Conservation (phyloP, 2,797 vertebrate species). For the Sebastes goodei region DNA sequence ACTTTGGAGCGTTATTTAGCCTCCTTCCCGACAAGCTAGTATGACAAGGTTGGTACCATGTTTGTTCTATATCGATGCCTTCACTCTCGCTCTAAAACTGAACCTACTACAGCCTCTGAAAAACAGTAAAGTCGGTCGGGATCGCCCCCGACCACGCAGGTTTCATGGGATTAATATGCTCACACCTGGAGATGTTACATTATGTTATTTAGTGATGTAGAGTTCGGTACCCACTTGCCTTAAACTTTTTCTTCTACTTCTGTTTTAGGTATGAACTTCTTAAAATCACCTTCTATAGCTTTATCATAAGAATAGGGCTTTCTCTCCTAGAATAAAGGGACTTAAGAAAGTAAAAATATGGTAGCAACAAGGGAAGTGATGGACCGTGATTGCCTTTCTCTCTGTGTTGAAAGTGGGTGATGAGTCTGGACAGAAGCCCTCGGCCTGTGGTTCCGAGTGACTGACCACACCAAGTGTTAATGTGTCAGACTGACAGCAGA, state of each 20-base stretch:
- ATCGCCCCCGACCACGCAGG: rapidly evolving
- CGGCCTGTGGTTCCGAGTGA: background rate
- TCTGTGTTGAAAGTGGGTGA: background rate
- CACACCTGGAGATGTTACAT: background rate
- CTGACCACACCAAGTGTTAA: background rate
- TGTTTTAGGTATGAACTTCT: background rate
- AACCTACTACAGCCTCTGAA: too few species aligned
- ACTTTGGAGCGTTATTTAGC: too few species aligned
- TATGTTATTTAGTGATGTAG: background rate
- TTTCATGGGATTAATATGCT: background rate
- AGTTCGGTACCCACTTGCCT: background rate
- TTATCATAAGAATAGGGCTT: background rate
- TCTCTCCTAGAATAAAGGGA: background rate
- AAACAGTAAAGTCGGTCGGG: rapidly evolving
- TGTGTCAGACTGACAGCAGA: background rate
- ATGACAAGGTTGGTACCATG: too few species aligned
- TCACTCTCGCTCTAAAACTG: too few species aligned
- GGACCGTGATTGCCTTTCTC: background rate
- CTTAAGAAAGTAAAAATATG: background rate
- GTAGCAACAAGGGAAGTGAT: background rate
- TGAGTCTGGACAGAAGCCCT: background rate
- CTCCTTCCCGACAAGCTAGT: too few species aligned
- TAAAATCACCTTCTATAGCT: background rate
- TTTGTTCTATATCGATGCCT: too few species aligned
- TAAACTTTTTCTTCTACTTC: background rate